phyloP scores from a whole-genome alignment of 2,888 invertebrate species.

The Seira ritae region DNA sequence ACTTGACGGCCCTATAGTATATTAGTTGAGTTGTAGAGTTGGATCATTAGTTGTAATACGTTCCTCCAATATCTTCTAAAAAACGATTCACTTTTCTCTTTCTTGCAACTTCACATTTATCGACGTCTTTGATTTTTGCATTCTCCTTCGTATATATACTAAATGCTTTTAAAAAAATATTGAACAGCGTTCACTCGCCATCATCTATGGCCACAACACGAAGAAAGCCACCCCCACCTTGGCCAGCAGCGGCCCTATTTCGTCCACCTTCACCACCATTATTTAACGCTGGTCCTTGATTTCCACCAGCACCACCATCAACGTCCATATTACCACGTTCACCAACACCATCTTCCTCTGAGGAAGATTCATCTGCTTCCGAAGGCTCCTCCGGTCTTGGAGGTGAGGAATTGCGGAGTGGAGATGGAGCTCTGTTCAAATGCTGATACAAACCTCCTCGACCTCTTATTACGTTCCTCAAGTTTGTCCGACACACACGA shows the following conservation, averaged over 20 bases:
- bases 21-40: conserved; percentile 19
- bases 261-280: conserved; percentile 63
- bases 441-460: conserved; percentile 72
- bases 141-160: conserved; percentile 40
- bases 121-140: conserved; percentile 32
- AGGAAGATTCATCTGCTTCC: conserved; percentile 54
- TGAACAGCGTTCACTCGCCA: conserved; percentile 53
- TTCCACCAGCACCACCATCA: conserved; percentile 59
- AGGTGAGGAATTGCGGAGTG: conserved; percentile 66
- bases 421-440: conserved; percentile 71
- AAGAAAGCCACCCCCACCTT: conserved; percentile 69
- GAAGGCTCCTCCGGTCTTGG: conserved; percentile 65
- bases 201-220: conserved; percentile 71
- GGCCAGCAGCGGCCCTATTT: conserved; percentile 60
- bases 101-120: conserved; percentile 13
- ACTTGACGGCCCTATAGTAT: conserved; percentile 55
- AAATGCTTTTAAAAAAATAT: conserved; percentile 34
- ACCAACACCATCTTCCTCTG: conserved; percentile 57
- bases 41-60: conserved; percentile 50
- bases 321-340: conserved; percentile 47
- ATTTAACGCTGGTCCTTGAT: conserved; percentile 56
- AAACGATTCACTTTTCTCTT: conserved; percentile 46
- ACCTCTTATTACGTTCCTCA: conserved; percentile 70
- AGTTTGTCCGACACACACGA: conserved; percentile 71
- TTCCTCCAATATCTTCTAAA: conserved; percentile 50